Conservation (phyloP, 1,140 invertebrate genomes). For the Helicoverpa armigera region DNA sequence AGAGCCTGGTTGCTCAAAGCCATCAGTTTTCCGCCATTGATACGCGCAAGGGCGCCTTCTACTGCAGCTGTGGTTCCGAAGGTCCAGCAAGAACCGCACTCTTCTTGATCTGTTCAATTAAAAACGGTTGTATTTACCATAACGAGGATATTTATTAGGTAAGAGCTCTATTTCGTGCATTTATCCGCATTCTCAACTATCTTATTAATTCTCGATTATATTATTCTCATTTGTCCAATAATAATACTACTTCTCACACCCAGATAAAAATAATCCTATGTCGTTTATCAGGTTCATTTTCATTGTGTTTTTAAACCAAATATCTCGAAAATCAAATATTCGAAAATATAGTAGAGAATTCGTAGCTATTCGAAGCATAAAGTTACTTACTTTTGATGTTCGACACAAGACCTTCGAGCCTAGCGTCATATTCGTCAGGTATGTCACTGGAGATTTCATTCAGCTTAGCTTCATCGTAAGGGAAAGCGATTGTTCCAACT, state of each 20-base stretch:
- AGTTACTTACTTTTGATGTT: constrained; percentile 93
- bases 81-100: constrained; percentile 86
- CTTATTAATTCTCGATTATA: too few relatives aligned
- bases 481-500: constrained; percentile 90
- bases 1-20: constrained; percentile 89
- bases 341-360: too few relatives aligned
- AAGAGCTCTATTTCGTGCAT: too few relatives aligned
- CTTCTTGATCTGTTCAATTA: constrained; percentile 67
- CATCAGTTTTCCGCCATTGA: constrained; percentile 89
- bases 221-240: too few relatives aligned
- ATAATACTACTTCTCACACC: too few relatives aligned
- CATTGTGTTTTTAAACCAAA: too few relatives aligned
- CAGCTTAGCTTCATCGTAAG: constrained; percentile 83
- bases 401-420: constrained; percentile 94
- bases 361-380: neutral
- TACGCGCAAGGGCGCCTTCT: constrained; percentile 92
- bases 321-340: neutral
- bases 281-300: neutral
- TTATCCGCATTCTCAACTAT: too few relatives aligned
- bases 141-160: too few relatives aligned
- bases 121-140: neutral
- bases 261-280: neutral
- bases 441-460: constrained; percentile 74
- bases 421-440: constrained; percentile 94
- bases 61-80: constrained; percentile 90